Conservation (phyloP, 1,140 invertebrate species). For the Sinella curviseta region DNA sequence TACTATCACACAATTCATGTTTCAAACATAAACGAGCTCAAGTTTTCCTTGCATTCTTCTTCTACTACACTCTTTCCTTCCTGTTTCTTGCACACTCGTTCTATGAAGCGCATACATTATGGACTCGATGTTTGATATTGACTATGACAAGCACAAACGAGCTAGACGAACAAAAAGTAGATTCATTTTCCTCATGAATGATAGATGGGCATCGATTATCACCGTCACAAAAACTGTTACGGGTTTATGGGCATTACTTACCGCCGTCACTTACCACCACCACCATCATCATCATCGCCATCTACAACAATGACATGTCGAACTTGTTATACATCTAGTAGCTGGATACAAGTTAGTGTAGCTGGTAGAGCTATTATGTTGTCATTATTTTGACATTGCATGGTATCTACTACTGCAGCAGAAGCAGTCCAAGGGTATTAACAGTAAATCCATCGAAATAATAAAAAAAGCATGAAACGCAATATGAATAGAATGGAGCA, state of each 20-base stretch:
- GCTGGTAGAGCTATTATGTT: too few species aligned
- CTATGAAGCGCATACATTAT: background rate
- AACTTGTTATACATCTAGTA: too few species aligned
- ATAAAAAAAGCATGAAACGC: background rate
- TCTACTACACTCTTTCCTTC: background rate
- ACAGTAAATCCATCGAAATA: background rate
- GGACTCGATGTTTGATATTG: background rate
- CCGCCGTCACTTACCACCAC: background rate
- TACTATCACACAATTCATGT: background rate
- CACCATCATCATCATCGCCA: too few species aligned
- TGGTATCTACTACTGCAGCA: background rate
- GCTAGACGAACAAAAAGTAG: background rate
- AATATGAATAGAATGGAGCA: too few species aligned
- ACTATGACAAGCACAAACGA: background rate
- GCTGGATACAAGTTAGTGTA: too few species aligned
- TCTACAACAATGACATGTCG: too few species aligned
- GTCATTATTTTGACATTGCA: too few species aligned
- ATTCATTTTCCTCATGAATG: slow-evolving; percentile 13
- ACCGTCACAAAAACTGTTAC: slow-evolving; percentile 14
- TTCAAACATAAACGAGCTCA: too few species aligned
- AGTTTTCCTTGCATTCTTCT: too few species aligned
- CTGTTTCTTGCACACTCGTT: background rate
- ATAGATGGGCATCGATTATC: slow-evolving; percentile 26
- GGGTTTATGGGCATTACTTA: background rate
- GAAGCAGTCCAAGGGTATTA: background rate